Base-by-base conservation (phyloP, 2,113 vertebrate species). In the Stictonetta naevosa region DNA sequence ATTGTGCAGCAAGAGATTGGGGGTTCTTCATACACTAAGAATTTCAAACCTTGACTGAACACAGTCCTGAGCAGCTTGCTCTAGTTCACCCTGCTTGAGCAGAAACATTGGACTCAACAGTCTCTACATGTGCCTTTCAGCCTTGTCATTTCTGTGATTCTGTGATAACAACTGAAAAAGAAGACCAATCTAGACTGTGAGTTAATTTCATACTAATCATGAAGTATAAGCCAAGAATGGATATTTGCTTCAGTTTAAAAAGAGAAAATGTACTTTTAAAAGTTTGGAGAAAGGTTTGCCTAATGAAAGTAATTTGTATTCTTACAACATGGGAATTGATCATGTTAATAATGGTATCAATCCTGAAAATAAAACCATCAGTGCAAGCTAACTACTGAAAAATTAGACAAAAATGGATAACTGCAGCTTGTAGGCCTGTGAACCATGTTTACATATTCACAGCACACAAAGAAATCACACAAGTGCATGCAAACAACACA, bases 401-500 rank as follows among this genome's bases (percentile, higher is more conserved):
- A 56, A 71, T 60, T 20, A 88, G n/a, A 42, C 13, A 64, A 26
- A 95, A 86, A 52, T n/a, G 18, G 28, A 3, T 68, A 91, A 22
- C 36, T 83, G n/a, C 84, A 83, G 76, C 42, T 42, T 48, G n/a
- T 23, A 64, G 44, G 33, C 83, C 64, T 56, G 21, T 25, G 26
- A 82, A 72, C 26, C 48, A 82, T 26, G 73, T 93, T 92, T 95
- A 21, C 50, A 82, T 22, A 79, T 75, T 84, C 83, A 72, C 29
- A 81, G 78, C 60, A 75, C 64, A 84, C 69, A 95, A 93, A 81
- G 76, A 86, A 86, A 72, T 78, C 5, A 3, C 22, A 68, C 29
- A 75, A 93, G 67, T 79, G 36, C 74, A 42, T 82, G 83, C 75
- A 93, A 94, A 91, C 44, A 94, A 60, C 60, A 91, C 86, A 84